Base-by-base conservation (phyloP, 2,113 vertebrate genomes). In the Gallinago jamesoni region DNA sequence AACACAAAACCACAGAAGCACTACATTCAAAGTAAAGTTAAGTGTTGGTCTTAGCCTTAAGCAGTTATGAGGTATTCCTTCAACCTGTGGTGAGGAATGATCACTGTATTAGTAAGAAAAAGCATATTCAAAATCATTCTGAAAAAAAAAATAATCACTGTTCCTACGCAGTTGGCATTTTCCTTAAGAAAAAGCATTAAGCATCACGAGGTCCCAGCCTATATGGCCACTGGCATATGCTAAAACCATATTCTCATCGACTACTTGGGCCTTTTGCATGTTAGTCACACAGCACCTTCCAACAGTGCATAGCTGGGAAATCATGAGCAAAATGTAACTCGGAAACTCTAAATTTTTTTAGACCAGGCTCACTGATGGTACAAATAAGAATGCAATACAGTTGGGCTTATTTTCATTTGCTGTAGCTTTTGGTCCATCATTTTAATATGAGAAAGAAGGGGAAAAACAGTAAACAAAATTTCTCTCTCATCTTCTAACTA, bases 11-110 rank as follows among this genome's bases (percentile, higher is more conserved):
- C 92, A 94, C 76, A 92, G 85, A 96, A 94, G 31, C 80, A 89
- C 90, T 84, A 72, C 78, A 94, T 93, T 91, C 92, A 82, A 96
- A 94, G 93, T 64, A 89, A 92, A 75, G 69, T 66, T 81, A 92
- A 93, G 77, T 7, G 25, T 84, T 93, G 91, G 87, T 94, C 59
- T 79, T 76, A 37, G 81, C 90, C 77, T 94, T 86, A 87, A 96
- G 93, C 91, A 87, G 56, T 81, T 88, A 94, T 84, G 91, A 97
- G 97, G 95, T 94, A 94, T 93, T 72, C 52, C 67, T 84, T 96
- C 93, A 95, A 76, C 75, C 68, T 93, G 70, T 74, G 78, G 79
- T n/a, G 39, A 57, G 55, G 89, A 95, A 93, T 92, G 84, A 90
- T 84, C 50, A 62, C 66, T 66, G 13, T 56, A 57, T 78, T 76